Evolutionary conservation across 2,113 vertebrate species (phyloP), one percentile per base, ranked within the genome.

Genomic region (Phalacrocorax brasilianus): DNA sequence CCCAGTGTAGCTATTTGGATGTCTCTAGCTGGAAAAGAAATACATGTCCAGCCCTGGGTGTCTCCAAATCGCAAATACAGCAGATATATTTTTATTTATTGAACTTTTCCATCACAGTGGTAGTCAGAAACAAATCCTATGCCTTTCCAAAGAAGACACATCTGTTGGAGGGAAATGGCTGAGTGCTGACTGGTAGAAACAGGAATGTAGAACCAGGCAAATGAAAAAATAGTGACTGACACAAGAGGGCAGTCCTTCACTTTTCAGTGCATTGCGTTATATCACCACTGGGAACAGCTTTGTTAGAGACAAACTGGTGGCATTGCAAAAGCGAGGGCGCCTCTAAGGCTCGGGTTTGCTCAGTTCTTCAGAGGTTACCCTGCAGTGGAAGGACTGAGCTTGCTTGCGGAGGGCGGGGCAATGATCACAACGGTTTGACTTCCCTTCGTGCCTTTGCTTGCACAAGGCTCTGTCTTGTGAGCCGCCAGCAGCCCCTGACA

Each of bases 181-280:
- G 74, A 53, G 84, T 7, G 40, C 65, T 71, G n/a, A 0, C 56
- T 17, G 2, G 19, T 0, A 47, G n/a, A 58, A 81, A 10, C 4
- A 55, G 19, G 40, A 66, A 44, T 33, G 4, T 6, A 33, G 20
- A 81, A 5, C 0, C 40, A 28, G 68, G 49, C 19, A 44, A 28
- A 27, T 4, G 72, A n/a, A 66, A 38, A 45, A 19, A 3, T 0
- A 11, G 47, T 3, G 87, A 1, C 55, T 30, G 87, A 78, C 97
- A 89, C 89, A 22, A 96, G 96, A 93, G 96, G 96, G 95, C 97
- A 91, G 91, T 13, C 12, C 85, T 94, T 71, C 56, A 0, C 89
- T 91, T 45, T 9, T 9, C 17, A 28, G 23, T 3, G 14, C 10
- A 6, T 13, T 24, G 33, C 12, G 4, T 21, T 59, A 1, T 2